Conservation (phyloP, 2,113 vertebrate species). For the Danionella cerebrum region DNA sequence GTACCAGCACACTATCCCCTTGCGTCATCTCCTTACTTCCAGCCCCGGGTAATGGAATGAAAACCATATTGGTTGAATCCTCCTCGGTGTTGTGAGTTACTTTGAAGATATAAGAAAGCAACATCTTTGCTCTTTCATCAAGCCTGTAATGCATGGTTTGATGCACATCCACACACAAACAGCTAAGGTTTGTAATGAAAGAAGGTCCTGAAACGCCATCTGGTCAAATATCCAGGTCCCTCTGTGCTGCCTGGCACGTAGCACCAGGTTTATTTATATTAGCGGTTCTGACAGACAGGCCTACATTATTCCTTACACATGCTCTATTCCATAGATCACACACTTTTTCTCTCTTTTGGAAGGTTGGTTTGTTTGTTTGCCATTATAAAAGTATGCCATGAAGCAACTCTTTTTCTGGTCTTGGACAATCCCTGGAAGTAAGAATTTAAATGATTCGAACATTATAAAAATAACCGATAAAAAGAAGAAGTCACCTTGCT, state of each 20-base stretch:
- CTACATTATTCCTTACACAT: slow-evolving; percentile 22
- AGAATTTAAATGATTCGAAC: background rate
- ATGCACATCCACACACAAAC: background rate
- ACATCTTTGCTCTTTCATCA: background rate
- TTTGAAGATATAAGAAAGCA: background rate
- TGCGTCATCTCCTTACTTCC: no score
- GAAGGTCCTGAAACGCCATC: slow-evolving; percentile 29
- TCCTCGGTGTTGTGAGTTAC: background rate
- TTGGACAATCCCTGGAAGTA: background rate
- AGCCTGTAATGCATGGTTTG: background rate
- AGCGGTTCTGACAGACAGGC: slow-evolving; percentile 6
- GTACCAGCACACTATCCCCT: no score
- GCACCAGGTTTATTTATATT: slow-evolving; percentile 12
- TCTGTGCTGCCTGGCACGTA: slow-evolving; percentile 40
- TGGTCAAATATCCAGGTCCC: slow-evolving; percentile 38
- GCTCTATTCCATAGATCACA: background rate
- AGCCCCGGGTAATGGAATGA: no score
- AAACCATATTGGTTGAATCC: no score
- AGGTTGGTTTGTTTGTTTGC: background rate
- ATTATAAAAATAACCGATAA: background rate
- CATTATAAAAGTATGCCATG: slow-evolving; percentile 9
- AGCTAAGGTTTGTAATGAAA: slow-evolving; percentile 32
- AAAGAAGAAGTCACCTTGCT: background rate
- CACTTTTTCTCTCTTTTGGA: background rate
- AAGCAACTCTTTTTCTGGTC: background rate